These are phyloP conservation scores for Apodemia duryi DNA, from an alignment of 2,888 invertebrate species.

Conservation along the genomic window DNA sequence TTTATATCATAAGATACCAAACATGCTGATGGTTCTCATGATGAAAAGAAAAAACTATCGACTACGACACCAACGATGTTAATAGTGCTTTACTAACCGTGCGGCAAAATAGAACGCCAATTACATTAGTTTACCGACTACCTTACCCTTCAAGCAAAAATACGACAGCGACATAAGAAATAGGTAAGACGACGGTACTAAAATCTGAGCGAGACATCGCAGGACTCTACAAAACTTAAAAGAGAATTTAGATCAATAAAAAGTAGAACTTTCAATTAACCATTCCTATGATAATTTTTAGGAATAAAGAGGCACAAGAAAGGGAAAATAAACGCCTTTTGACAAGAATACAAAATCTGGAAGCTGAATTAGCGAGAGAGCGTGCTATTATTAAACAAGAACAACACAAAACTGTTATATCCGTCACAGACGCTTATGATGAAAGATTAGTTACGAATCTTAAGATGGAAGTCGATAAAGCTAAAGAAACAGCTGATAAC, in stretches of 20 bases:
- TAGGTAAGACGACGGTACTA: too few relatives aligned
- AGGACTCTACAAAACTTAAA: background rate
- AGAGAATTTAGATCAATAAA: background rate
- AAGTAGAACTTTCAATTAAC: background rate
- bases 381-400: conserved; percentile 75
- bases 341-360: conserved; percentile 88
- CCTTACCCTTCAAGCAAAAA: too few relatives aligned
- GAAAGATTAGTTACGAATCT: conserved; percentile 83
- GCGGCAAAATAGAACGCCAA: too few relatives aligned
- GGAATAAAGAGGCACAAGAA: conserved; percentile 91
- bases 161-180: too few relatives aligned
- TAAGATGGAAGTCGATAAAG: conserved; percentile 86
- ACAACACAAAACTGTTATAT: conserved; percentile 74
- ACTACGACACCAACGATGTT: too few relatives aligned
- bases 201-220: too few relatives aligned
- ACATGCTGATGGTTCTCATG: too few relatives aligned
- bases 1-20: background rate
- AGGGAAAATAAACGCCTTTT: conserved; percentile 91
- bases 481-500: conserved; percentile 88
- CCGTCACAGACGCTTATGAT: conserved; percentile 79
- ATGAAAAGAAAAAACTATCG: too few relatives aligned
- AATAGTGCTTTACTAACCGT: too few relatives aligned
- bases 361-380: conserved; percentile 89
- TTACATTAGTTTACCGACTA: too few relatives aligned
- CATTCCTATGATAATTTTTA: conserved; percentile 31